These are phyloP conservation scores for Miniopterus natalensis DNA, from an alignment of 2,113 vertebrate genomes.

Conservation along the genomic window DNA sequence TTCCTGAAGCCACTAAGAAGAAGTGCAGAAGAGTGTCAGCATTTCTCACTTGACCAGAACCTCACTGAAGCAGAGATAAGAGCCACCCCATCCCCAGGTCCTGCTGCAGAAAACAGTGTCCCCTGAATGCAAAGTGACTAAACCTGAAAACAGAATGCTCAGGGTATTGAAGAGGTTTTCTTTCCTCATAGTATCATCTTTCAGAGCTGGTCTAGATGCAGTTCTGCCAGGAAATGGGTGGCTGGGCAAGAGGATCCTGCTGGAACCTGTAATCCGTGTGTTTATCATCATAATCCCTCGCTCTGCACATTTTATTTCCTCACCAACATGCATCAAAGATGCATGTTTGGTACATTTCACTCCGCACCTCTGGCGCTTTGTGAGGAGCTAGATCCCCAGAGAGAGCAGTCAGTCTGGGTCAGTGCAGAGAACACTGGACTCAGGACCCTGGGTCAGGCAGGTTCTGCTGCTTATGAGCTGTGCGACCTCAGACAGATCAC, in stretches of 20 bases:
- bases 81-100: neutral
- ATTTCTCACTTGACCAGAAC: neutral
- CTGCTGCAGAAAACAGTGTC: neutral
- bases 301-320: neutral
- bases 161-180: neutral
- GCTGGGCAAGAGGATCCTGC: neutral
- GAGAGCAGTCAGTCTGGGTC: neutral
- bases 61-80: neutral
- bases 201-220: neutral
- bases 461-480: neutral
- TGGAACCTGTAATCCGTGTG: neutral
- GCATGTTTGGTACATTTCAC: neutral
- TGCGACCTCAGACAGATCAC: neutral
- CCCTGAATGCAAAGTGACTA: neutral
- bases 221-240: neutral
- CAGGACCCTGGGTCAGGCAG: neutral
- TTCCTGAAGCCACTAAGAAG: constrained; percentile 24
- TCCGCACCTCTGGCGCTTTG: neutral
- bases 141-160: neutral
- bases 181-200: neutral
- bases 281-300: neutral
- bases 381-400: neutral
- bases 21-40: neutral
- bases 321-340: neutral
- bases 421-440: neutral